phyloP scores from a whole-genome alignment of 2,797 vertebrate species.

The Gouania willdenowi region DNA sequence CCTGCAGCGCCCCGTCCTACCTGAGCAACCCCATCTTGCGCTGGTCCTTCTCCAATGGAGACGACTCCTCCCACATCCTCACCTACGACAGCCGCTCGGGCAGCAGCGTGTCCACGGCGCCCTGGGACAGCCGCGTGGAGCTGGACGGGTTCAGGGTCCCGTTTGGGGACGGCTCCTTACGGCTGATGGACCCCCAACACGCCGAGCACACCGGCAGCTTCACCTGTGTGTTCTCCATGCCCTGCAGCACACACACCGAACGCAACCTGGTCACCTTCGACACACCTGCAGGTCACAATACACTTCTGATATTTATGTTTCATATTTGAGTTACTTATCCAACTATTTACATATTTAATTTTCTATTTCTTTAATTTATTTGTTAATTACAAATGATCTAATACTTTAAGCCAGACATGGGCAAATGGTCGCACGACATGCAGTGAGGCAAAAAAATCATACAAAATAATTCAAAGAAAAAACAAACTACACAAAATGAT shows the following conservation, averaged over 20 bases:
- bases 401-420: too few species aligned
- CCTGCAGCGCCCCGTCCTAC: constrained; percentile 59
- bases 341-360: too few species aligned
- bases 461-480: too few species aligned
- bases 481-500: too few species aligned
- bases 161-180: constrained; percentile 68
- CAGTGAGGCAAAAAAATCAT: too few species aligned
- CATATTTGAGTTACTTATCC: too few species aligned
- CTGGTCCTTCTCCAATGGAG: constrained; percentile 62
- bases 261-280: constrained; percentile 44
- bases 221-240: constrained; percentile 55
- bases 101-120: neutral
- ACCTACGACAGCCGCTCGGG: constrained; percentile 55
- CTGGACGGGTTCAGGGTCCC: constrained; percentile 41
- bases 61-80: constrained; percentile 48
- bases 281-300: too few species aligned
- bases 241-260: constrained; percentile 48
- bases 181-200: constrained; percentile 47
- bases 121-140: constrained; percentile 48
- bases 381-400: too few species aligned
- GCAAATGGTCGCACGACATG: too few species aligned
- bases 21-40: constrained; percentile 53
- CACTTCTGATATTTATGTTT: too few species aligned
- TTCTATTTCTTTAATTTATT: too few species aligned
- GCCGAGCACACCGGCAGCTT: constrained; percentile 58